Percentiles rank a stretch among this genome's conserved stretches.
These are phyloP conservation scores for Peromyscus nudipes DNA, from an alignment of 2,797 vertebrate species.

Conservation along the genomic window DNA sequence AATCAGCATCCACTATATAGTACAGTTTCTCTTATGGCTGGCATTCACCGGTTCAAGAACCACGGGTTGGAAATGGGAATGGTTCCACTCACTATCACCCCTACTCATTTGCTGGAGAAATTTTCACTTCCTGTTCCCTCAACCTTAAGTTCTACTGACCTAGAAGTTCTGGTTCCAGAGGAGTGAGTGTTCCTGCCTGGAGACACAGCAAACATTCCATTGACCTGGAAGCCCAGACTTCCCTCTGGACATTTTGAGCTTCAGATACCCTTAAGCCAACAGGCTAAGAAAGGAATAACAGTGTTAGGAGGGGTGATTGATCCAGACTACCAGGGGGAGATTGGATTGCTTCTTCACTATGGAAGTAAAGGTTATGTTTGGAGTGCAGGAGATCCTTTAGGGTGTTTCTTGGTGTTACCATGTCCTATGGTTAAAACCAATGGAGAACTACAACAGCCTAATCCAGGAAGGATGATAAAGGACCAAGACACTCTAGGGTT, in stretches of 20 bases:
- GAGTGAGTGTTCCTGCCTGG: not conserved
- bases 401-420: not conserved
- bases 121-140: too few relatives aligned
- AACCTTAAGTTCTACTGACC: not conserved
- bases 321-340: too few relatives aligned
- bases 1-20: not conserved
- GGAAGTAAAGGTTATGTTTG: not conserved
- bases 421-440: not conserved
- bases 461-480: not conserved
- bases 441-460: not conserved
- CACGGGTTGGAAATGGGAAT: not conserved
- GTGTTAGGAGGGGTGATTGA: not conserved
- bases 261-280: not conserved
- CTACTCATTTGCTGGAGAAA: too few relatives aligned
- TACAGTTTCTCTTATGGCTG: not conserved
- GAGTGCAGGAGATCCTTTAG: not conserved
- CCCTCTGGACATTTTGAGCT: not conserved
- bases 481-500: not conserved
- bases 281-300: not conserved
- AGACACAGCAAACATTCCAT: not conserved
- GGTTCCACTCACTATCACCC: not conserved
- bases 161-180: not conserved
- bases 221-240: not conserved
- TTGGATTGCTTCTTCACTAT: not conserved
- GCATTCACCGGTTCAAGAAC: not conserved